Evolutionary conservation across 1,140 invertebrate genomes (phyloP).

Genomic region (Stratiolaelaps scimitus): DNA sequence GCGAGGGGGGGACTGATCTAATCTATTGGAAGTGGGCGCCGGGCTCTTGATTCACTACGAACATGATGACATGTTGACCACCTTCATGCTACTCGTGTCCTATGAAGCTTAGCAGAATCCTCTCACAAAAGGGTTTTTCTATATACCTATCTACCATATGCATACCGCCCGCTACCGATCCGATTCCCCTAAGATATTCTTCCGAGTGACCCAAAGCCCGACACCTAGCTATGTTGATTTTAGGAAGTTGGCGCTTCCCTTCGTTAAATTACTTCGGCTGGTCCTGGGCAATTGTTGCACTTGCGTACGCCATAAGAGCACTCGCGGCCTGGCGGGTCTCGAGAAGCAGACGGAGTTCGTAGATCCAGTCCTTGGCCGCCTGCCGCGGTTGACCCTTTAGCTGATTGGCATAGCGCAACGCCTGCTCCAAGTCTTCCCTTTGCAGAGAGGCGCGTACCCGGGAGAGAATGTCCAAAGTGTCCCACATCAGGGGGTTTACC

Average conservation of each 20-base stretch:
- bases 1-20: no score
- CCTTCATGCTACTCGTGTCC: no score
- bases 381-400: conserved; percentile 65
- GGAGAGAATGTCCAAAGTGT: conserved; percentile 73
- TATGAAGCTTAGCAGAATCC: no score
- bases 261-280: conserved; percentile 31
- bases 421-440: conserved; percentile 64
- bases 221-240: background rate
- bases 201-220: background rate
- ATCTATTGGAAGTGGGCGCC: no score
- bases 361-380: conserved; percentile 73
- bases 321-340: conserved; percentile 81
- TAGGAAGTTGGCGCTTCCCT: no score
- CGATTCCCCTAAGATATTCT: no score
- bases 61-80: no score
- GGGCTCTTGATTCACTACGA: no score
- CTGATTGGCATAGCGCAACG: conserved; percentile 76
- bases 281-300: conserved; percentile 40
- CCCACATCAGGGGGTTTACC: conserved; percentile 47
- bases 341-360: conserved; percentile 63
- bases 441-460: conserved; percentile 73
- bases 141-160: no score
- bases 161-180: no score
- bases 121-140: no score
- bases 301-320: conserved; percentile 67